Evolutionary conservation across 2,888 invertebrate species (phyloP), one percentile per base, ranked within the genome.

Genomic region (Leptinotarsa rubiginosa): DNA sequence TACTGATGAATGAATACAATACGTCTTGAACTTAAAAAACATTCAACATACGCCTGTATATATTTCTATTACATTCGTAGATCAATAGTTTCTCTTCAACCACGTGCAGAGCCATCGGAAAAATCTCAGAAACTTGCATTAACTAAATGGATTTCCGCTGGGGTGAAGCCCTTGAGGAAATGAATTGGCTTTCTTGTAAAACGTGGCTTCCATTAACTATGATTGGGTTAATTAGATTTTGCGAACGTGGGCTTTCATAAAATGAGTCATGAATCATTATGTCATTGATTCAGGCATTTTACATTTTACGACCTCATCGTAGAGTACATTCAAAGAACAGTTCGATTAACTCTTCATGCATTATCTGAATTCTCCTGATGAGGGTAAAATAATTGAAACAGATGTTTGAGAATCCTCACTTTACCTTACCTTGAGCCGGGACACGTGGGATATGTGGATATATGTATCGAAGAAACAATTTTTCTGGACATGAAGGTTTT

Each of bases 181-280:
- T 74, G 74, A 74, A 74, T 65, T 70, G 74, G 59, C 66, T 74
- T 74, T 74, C 74, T 70, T 70, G 74, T 74, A 74, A 70, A 74
- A 70, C 69, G 66, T 70, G 65, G 70, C 70, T 74, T 74, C 66
- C 65, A 74, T 70, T 65, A 49, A 66, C 70, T 49, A 59, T 74
- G 66, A 74, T 74, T 65, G 70, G 31, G 52, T 47, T 70, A 70
- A 73, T 69, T 59, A 62, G 50, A 49, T 70, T 65, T 72, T 62
- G 25, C 62, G 59, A 31, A 59, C 59, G 18, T 41, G 18, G 41
- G 31, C 49, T 41, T 22, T n/a, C 68, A 41, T 20, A 31, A 72
- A 64, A 64, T 73, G 73, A 73, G 47, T 73, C 69, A 73, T 73
- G 50, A 64, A 54, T 68, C 69, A 54, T 20, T 65, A 20, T 15